Conservation (phyloP, 2,113 vertebrate genomes). For the Percina caprodes region DNA sequence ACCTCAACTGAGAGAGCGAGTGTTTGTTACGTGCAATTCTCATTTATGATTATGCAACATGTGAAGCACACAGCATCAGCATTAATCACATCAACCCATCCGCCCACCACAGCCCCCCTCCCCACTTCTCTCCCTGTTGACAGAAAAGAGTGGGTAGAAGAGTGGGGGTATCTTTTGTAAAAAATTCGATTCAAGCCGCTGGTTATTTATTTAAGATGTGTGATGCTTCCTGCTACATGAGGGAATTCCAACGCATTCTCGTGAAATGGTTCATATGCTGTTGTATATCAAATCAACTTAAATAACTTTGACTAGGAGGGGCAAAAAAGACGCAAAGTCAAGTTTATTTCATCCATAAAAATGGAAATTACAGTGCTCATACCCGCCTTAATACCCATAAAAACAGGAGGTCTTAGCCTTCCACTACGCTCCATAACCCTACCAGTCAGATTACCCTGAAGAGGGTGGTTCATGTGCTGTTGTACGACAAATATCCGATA, state of each 20-base stretch:
- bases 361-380: too few species aligned
- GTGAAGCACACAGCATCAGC: slow-evolving; percentile 46
- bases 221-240: background rate
- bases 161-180: background rate
- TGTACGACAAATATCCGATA: too few species aligned
- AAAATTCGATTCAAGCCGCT: background rate
- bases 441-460: too few species aligned
- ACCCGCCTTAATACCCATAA: too few species aligned
- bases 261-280: too few species aligned
- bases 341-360: too few species aligned
- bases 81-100: slow-evolving; percentile 51
- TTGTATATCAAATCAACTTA: too few species aligned
- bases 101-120: slow-evolving; percentile 54
- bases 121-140: slow-evolving; percentile 25
- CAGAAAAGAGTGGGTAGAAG: background rate
- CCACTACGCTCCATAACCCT: too few species aligned
- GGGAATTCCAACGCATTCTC: background rate
- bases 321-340: too few species aligned
- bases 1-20: background rate
- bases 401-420: too few species aligned
- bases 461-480: too few species aligned
- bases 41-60: slow-evolving; percentile 51
- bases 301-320: too few species aligned
- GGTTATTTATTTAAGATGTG: background rate
- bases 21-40: slow-evolving; percentile 40